These are phyloP conservation scores for Oppia nitens DNA, from an alignment of 1,140 invertebrate genomes.

Conservation along the genomic window DNA sequence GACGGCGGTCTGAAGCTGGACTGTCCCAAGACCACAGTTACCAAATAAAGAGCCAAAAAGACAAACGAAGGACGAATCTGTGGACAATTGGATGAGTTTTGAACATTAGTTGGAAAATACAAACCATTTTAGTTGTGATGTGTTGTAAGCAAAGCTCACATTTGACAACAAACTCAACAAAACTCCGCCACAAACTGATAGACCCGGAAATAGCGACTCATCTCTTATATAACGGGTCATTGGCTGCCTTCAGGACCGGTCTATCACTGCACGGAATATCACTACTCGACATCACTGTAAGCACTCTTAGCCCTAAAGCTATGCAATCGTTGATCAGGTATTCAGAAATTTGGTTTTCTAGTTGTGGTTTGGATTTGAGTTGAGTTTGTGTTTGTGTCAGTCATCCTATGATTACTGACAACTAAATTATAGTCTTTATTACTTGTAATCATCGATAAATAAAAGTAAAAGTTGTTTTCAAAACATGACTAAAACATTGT, in stretches of 20 bases:
- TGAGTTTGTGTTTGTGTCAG: neutral
- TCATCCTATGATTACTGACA: neutral
- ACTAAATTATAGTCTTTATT: too few relatives aligned
- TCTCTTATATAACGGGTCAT: conserved; percentile 1
- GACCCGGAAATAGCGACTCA: conserved; percentile 2
- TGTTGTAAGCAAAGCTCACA: neutral
- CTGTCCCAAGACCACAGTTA: conserved; percentile 4
- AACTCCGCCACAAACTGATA: neutral
- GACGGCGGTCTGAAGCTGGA: conserved; percentile 4
- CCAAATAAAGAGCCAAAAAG: neutral
- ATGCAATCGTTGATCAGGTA: too few relatives aligned
- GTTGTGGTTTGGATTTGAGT: too few relatives aligned
- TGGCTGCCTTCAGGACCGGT: neutral
- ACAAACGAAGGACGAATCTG: conserved; percentile 5
- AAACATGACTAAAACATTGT: too few relatives aligned
- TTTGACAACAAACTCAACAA: neutral
- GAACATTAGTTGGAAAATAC: neutral
- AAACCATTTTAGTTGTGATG: neutral
- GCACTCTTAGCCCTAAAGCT: neutral
- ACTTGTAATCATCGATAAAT: too few relatives aligned
- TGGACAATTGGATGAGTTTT: neutral
- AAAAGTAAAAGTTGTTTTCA: neutral
- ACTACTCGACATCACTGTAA: neutral
- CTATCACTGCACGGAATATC: neutral
- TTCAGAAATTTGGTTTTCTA: too few relatives aligned